Conservation (phyloP, 2,113 vertebrate genomes). For the Grallaria varia region DNA sequence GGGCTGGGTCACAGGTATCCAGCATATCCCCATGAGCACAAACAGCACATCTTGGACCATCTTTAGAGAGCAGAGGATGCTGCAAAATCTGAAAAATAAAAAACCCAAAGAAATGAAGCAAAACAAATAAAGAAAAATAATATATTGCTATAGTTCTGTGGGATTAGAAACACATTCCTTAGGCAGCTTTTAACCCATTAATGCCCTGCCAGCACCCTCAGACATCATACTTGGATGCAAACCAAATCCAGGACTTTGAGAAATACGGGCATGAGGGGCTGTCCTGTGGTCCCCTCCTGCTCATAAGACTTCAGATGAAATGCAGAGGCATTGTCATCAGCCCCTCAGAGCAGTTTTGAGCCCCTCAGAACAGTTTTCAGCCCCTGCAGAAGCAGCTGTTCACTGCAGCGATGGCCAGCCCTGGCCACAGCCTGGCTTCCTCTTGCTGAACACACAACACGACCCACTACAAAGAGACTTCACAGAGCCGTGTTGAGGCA, state of each 20-base stretch:
- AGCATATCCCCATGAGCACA: accelerated
- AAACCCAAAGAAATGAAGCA: neutral
- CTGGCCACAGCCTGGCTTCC: accelerated
- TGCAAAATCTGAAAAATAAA: neutral
- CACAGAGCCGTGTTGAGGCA: accelerated
- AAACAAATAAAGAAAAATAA: neutral
- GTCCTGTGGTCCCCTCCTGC: neutral
- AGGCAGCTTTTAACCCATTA: neutral
- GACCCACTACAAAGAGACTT: neutral
- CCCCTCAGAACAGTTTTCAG: neutral
- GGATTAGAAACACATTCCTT: neutral
- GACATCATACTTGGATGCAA: neutral
- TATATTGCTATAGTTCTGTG: neutral
- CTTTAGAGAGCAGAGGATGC: neutral
- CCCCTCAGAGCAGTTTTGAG: neutral
- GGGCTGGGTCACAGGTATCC: too few relatives aligned
- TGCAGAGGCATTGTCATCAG: neutral
- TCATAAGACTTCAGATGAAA: neutral
- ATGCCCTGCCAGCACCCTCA: neutral
- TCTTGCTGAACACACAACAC: neutral
- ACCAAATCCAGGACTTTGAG: accelerated
- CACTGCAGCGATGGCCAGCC: neutral
- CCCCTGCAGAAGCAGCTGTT: neutral
- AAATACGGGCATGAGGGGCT: accelerated
- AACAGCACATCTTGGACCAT: neutral